Base-by-base conservation (phyloP, 2,797 vertebrate genomes). In the Sparus aurata region DNA sequence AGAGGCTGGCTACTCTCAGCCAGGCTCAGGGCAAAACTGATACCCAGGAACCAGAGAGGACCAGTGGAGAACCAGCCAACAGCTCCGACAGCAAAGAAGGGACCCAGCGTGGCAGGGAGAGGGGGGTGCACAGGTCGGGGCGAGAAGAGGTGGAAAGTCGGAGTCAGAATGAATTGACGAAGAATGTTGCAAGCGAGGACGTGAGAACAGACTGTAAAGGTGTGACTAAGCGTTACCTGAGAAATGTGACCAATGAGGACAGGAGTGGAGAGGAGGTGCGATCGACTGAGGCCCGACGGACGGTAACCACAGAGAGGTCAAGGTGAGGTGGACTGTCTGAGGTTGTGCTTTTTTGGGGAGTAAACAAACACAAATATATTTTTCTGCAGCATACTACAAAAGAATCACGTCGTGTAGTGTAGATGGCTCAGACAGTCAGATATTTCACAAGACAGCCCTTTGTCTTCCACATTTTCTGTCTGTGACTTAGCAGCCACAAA, bases 251-350 rank as follows among this genome's bases (percentile, higher is more conserved):
- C 86, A 90, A 87, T 68, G 89, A 90, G 80, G 93, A 89, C 8
- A 89, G 73, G 80, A 79, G 69, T 3, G 84, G 69, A 57, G 91
- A 91, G 47, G 92, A 90, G 41, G 69, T 38, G 75, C 80, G 73
- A 53, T 5, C 82, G 73, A 81, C 46, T 52, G 92, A 93, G 34
- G 64, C 71, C 1, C 70, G 62, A 52, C 86, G 76, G 69, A 71
- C 45, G 1, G 20, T 57, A n/a, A 68, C 83, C 16, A 74, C 93
- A 25, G 95, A 95, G 87, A 95, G 93, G 70, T 94, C 95, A 68
- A 94, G 93, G 95, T 96, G 49, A 84, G 85, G 27, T n/a, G n/a
- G 78, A 50, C n/a, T 0, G 17, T 71, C 9, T 6, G 12, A 43
- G 4, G 1, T 17, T 0, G 23, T 16, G 13, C 5, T 23, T 50